Base-by-base conservation (phyloP, 2,888 invertebrate genomes). In the Andricus curvator region DNA sequence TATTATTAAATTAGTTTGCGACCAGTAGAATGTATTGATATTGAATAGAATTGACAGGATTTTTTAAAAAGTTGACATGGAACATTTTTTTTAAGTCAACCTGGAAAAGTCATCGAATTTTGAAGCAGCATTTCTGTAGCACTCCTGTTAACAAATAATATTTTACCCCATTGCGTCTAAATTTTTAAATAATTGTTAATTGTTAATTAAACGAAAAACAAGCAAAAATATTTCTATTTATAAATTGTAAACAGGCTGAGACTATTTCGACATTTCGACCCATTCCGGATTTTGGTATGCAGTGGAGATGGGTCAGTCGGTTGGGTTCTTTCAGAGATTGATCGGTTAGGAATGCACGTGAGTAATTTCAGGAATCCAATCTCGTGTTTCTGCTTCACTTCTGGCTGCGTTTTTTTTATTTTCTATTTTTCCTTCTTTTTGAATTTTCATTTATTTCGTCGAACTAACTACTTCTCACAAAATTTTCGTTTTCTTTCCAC, bases 241-340 rank as follows among this genome's bases (percentile, higher is more conserved):
- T 51, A 56, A 77, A 84, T 84, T 85, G 81, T 78, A 25, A 88
- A 85, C 93, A 96, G 96, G 87, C 94, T 99, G 88, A 95, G 97
- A 84, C 94, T 99, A 88, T 99, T 99, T 94, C 95, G 98, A 88
- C 97, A 98, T 93, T 98, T 99, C 93, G 98, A 99, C 91, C 98
- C 98, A 87, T 97, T 99, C 93, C 96, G 99, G 87, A 98, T 99
- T 90, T 94, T 99, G 85, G 98, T 99, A 82, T 99, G 99, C 94
- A 99, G 99, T 70, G 99, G 99, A 0, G 99, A 99, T 93, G 99
- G 99, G 29, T 98, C 98, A 56, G 98, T 99, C 13, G 98, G 99
- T 78, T 99, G 99, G 99, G 99, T 99, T 83, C 95, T 99, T 84
- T 97, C 98, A 85, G 98, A 99, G 93, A 97, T 99, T 86, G 99